A percentile compares a stretch with the other conserved stretches of the same genome.
These are phyloP conservation scores for Parotocinclus haroldoi DNA, from an alignment of 2,797 vertebrate species.

Conservation along the genomic window DNA sequence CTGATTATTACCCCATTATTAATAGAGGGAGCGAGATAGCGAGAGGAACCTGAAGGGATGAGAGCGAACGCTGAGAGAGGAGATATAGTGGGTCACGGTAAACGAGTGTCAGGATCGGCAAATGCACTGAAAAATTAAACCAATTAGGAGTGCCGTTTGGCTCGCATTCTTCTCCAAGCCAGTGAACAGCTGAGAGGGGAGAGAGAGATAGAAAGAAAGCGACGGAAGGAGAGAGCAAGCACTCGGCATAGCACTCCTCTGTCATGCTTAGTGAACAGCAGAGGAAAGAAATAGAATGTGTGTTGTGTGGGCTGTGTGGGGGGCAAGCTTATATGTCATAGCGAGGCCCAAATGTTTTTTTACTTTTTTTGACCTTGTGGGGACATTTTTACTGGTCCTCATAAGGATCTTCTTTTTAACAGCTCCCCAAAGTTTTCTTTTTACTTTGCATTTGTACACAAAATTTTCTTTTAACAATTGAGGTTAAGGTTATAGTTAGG, in stretches of 20 bases:
- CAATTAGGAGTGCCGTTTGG: slow-evolving; percentile 54
- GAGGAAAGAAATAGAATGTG: too few species aligned
- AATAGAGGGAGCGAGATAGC: slow-evolving; percentile 33
- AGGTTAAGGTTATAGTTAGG: too few species aligned
- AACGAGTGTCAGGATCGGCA: slow-evolving; percentile 51
- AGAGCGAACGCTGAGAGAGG: slow-evolving; percentile 23
- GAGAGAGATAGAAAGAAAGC: too few species aligned
- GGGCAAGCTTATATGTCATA: too few species aligned
- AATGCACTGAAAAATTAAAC: slow-evolving; percentile 58
- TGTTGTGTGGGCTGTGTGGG: too few species aligned
- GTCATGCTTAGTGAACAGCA: slow-evolving; percentile 70
- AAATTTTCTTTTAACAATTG: too few species aligned
- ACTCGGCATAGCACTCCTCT: slow-evolving; percentile 63
- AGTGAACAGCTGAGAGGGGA: slow-evolving; percentile 43
- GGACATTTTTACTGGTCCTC: too few species aligned
- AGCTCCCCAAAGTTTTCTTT: too few species aligned
- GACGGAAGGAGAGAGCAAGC: slow-evolving; percentile 29
- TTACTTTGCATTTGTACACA: too few species aligned
- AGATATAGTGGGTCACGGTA: slow-evolving; percentile 39
- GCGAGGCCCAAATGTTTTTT: too few species aligned
- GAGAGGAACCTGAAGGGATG: not conserved
- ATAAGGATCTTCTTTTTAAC: too few species aligned
- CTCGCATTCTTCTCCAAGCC: slow-evolving; percentile 52
- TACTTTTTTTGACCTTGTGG: too few species aligned
- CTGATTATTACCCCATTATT: slow-evolving; percentile 54